A percentile compares a stretch with the other conserved stretches of the same genome.
phyloP scores from a whole-genome alignment of 2,888 invertebrate species.

The Agrochola lychnidis region DNA sequence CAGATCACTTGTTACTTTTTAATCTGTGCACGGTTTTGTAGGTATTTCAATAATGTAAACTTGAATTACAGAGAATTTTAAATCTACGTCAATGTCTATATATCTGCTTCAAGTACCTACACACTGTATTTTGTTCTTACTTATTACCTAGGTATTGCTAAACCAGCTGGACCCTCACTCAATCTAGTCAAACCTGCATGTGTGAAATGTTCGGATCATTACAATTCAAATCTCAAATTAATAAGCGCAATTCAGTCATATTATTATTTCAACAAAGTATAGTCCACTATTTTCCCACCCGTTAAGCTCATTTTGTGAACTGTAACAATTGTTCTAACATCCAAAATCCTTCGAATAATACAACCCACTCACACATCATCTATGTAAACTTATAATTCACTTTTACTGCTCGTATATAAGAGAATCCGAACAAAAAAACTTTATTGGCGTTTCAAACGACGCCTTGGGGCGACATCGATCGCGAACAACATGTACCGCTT shows the following conservation, averaged over 20 bases:
- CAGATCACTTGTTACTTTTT: neutral
- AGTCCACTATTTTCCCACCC: neutral
- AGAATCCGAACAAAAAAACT: constrained; percentile 84
- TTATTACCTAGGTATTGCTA: too few relatives aligned
- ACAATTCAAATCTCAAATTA: neutral
- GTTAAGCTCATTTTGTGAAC: neutral
- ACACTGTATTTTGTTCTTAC: neutral
- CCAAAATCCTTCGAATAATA: constrained; percentile 31
- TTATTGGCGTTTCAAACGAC: constrained; percentile 87
- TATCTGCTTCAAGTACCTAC: neutral
- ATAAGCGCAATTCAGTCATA: neutral
- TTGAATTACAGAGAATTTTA: neutral
- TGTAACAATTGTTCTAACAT: constrained; percentile 17
- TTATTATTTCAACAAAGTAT: neutral
- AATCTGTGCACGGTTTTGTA: neutral
- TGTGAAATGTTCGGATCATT: neutral
- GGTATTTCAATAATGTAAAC: neutral
- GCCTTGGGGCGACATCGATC: constrained; percentile 89
- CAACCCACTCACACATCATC: constrained; percentile 51
- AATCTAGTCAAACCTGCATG: neutral
- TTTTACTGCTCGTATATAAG: constrained; percentile 77
- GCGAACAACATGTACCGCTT: constrained; percentile 75
- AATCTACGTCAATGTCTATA: too few relatives aligned
- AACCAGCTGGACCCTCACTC: too few relatives aligned
- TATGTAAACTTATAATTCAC: constrained; percentile 80